These are phyloP conservation scores for Antrozous pallidus DNA, from an alignment of 2,797 vertebrate species.

Conservation along the genomic window DNA sequence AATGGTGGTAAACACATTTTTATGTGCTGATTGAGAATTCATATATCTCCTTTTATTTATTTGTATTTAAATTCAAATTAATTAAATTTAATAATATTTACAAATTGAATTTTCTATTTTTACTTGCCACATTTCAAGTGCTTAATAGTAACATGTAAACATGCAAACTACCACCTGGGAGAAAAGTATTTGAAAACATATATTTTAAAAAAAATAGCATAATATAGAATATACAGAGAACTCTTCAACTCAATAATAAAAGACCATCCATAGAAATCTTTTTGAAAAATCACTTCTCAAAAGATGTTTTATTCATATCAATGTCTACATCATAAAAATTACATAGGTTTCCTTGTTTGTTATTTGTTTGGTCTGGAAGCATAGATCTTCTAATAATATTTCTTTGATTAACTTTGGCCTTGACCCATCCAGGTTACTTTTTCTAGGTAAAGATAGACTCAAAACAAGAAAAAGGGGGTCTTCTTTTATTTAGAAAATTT, in stretches of 20 bases:
- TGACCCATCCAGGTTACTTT: background rate
- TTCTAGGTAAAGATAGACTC: background rate
- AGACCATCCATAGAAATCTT: background rate
- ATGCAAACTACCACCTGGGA: background rate
- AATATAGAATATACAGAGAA: background rate
- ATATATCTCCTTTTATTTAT: background rate
- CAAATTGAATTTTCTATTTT: background rate
- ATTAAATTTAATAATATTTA: background rate
- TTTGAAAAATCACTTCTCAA: background rate
- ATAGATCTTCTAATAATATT: background rate
- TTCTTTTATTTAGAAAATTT: background rate
- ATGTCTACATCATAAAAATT: background rate
- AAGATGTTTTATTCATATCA: background rate
- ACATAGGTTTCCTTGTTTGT: background rate
- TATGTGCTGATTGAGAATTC: background rate
- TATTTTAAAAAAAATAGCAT: background rate
- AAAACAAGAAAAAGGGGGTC: background rate
- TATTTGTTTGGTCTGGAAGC: background rate
- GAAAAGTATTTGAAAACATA: background rate
- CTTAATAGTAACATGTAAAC: background rate
- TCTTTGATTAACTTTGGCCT: background rate
- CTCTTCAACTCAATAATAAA: background rate
- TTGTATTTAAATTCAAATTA: background rate
- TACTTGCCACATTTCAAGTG: background rate
- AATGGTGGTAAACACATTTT: background rate